Percentiles rank a stretch among this genome's conserved stretches.
Conservation (phyloP, 2,113 vertebrate species). For the Engraulis encrasicolus region DNA sequence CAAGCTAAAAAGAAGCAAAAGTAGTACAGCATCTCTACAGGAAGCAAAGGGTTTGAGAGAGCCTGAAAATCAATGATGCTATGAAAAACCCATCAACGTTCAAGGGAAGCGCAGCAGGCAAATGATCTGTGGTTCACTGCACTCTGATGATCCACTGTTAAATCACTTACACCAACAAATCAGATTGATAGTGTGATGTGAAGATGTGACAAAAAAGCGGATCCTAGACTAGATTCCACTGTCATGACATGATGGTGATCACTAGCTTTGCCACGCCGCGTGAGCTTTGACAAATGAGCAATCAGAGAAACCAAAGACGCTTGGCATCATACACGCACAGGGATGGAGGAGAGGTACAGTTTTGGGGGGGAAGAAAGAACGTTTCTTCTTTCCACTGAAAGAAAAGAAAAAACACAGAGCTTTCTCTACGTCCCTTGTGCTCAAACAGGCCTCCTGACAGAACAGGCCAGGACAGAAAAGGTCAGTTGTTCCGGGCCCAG, state of each 20-base stretch:
- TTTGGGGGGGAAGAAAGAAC: too few species aligned
- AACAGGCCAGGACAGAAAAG: too few species aligned
- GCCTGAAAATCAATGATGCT: background rate
- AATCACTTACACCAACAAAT: background rate
- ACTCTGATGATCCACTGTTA: background rate
- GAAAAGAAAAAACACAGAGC: background rate
- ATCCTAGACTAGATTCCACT: background rate
- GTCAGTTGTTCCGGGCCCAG: too few species aligned
- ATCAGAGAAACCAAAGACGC: background rate
- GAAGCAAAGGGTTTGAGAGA: background rate
- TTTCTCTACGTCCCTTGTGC: too few species aligned
- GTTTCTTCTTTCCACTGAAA: too few species aligned
- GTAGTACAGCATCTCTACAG: background rate
- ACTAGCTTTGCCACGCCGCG: background rate
- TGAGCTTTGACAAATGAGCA: background rate
- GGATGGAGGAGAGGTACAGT: too few species aligned
- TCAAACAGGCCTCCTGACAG: too few species aligned
- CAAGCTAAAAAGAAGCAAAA: background rate
- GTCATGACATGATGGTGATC: background rate
- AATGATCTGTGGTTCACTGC: too few species aligned
- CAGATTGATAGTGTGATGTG: background rate
- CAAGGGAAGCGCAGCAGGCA: too few species aligned
- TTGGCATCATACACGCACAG: background rate
- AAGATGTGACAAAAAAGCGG: background rate
- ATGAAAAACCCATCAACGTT: background rate